Base-by-base conservation (phyloP, 2,797 vertebrate genomes). In the Pseudopleuronectes americanus region DNA sequence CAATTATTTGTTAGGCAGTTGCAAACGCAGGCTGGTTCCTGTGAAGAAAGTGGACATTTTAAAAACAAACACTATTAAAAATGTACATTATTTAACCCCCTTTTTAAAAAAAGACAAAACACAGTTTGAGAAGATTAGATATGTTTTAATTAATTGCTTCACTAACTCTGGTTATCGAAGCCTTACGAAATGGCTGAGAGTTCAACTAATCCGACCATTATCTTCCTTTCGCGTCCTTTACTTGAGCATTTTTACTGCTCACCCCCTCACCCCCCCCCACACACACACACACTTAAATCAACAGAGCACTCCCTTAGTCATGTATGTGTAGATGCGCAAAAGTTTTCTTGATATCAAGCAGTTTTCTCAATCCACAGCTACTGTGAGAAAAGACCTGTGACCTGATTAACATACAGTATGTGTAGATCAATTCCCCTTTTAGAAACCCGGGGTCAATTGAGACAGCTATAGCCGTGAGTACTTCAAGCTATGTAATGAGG, bases 1-100 rank as follows among this genome's bases (percentile, higher is more conserved):
- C 75, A n/a, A n/a, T 77, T 61, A 60, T 74, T 90, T 85, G 64
- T 64, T 57, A 89, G 88, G 83, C 87, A 88, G 90, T 86, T 71
- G 60, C 79, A 82, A 86, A 84, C 92, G 93, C 95, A 93, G 96
- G 96, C 96, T 90, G 96, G 96, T 92, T 96, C 96, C 95, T 97
- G 96, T 93, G 77, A 74, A 84, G 71, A 85, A 85, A 84, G 79
- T 64, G 83, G 75, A 91, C 90, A 90, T 93, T 92, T 90, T 88
- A 80, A 89, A 45, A 31, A 91, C 81, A 90, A 84, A 77, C 86
- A 84, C 74, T 87, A 81, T 83, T 79, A 74, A 65, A 70, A 79
- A 52, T 41, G 28, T 73, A 75, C 33, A 45, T 57, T 69, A 60
- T 74, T 77, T 80, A 79, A 87, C 55, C 81, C 83, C 77, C 81